phyloP scores from a whole-genome alignment of 2,888 invertebrate genomes.

The Fragum sueziense region DNA sequence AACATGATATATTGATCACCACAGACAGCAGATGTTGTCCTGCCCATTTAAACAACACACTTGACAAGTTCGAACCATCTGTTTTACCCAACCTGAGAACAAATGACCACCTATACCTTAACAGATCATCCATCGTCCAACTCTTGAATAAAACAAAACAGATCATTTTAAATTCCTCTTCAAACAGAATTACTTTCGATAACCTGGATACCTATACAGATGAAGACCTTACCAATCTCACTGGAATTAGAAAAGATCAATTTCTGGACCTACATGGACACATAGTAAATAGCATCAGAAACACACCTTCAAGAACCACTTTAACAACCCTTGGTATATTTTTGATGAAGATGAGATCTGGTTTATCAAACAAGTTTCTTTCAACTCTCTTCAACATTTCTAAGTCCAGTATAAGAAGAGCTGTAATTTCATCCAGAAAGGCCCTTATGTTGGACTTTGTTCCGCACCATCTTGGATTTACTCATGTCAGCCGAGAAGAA shows the following conservation, averaged over 20 bases:
- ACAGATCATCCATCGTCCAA: neutral
- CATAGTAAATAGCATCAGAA: slow-evolving; percentile 28
- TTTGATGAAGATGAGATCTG: slow-evolving; percentile 44
- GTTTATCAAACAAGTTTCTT: slow-evolving; percentile 42
- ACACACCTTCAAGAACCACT: slow-evolving; percentile 32
- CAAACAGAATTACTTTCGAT: neutral
- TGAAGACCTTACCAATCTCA: slow-evolving; percentile 29
- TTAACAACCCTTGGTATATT: slow-evolving; percentile 46
- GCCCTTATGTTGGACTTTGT: slow-evolving; percentile 36
- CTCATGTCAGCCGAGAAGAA: slow-evolving; percentile 29
- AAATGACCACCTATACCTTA: neutral
- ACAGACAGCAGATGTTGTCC: slow-evolving; percentile 29
- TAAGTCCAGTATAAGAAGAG: slow-evolving; percentile 47
- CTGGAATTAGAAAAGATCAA: slow-evolving; percentile 32
- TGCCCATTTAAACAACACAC: slow-evolving; percentile 9
- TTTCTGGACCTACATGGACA: too few relatives aligned
- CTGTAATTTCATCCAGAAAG: slow-evolving; percentile 34
- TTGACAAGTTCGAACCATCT: neutral
- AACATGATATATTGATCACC: slow-evolving; percentile 25
- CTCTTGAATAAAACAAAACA: neutral
- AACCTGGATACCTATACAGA: neutral
- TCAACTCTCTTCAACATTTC: slow-evolving; percentile 43
- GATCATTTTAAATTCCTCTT: neutral
- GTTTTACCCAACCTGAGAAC: neutral
- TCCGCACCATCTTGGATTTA: slow-evolving; percentile 34